These are phyloP conservation scores for Hypsopygia costalis DNA, from an alignment of 2,888 invertebrate genomes.

Conservation along the genomic window DNA sequence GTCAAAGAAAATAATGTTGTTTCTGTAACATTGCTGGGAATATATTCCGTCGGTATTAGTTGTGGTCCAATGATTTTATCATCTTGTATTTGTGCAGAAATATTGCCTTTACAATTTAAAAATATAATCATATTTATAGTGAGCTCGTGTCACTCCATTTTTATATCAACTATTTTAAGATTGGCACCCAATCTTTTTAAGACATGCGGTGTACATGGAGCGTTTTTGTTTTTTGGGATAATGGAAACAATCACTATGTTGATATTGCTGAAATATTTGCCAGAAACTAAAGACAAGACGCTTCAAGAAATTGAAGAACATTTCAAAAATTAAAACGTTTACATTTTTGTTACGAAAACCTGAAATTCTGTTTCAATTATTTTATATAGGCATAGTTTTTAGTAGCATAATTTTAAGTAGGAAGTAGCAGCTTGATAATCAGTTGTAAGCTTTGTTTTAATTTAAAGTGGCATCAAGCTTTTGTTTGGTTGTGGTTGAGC, in stretches of 20 bases:
- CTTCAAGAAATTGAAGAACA: conserved; percentile 29
- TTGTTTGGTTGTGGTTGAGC: no score
- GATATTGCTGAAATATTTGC: conserved; percentile 31
- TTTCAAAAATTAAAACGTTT: neutral
- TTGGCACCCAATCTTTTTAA: conserved; percentile 31
- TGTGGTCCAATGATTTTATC: conserved; percentile 38
- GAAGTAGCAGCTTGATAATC: no score
- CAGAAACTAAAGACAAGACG: conserved; percentile 39
- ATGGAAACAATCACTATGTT: conserved; percentile 26
- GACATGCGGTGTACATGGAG: conserved; percentile 27
- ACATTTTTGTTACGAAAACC: no score
- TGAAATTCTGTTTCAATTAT: no score
- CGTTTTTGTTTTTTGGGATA: conserved; percentile 34
- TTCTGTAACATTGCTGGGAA: conserved; percentile 30
- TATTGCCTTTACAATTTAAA: conserved; percentile 31
- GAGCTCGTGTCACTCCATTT: no score
- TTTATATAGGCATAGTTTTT: no score
- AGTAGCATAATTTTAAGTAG: no score
- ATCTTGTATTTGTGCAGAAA: conserved; percentile 33
- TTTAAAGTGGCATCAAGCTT: no score
- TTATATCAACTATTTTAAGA: conserved; percentile 31
- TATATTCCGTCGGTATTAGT: conserved; percentile 35
- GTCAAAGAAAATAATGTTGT: conserved; percentile 24
- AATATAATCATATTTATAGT: conserved; percentile 24
- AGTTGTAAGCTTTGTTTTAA: no score